A percentile compares a stretch with the other conserved stretches of the same genome.
These are phyloP conservation scores for Cosmorhoe ocellata DNA, from an alignment of 2,888 invertebrate genomes.

Conservation along the genomic window DNA sequence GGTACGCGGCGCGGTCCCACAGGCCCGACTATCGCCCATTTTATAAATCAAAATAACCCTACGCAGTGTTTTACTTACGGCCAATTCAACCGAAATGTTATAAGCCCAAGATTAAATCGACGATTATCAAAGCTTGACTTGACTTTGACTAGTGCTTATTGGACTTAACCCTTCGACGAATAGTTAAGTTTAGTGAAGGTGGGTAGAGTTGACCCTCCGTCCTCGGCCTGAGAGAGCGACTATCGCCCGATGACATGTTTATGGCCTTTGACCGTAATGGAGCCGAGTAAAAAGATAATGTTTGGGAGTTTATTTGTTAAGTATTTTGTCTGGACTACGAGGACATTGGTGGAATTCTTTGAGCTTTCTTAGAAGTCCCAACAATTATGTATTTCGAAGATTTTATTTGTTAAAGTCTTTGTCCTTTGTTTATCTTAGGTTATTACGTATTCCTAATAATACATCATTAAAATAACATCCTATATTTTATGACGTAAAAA, in stretches of 20 bases:
- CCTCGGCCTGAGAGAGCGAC: conserved; percentile 8
- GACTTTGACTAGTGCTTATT: too few species aligned
- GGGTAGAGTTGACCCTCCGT: background rate
- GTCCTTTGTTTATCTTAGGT: too few species aligned
- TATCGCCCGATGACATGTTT: conserved; percentile 63
- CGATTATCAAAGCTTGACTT: too few species aligned
- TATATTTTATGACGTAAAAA: too few species aligned
- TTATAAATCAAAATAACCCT: conserved; percentile 33
- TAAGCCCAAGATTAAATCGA: too few species aligned
- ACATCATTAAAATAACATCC: too few species aligned
- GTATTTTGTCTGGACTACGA: conserved; percentile 10
- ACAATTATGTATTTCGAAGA: too few species aligned
- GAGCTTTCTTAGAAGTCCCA: conserved; percentile 10
- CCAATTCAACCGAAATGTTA: too few species aligned
- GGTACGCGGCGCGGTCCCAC: background rate
- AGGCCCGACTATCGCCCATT: conserved; percentile 13
- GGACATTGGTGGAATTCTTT: conserved; percentile 15
- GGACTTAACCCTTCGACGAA: too few species aligned
- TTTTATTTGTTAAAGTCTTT: too few species aligned
- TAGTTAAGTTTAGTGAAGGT: background rate
- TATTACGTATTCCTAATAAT: too few species aligned
- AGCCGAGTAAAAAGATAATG: conserved; percentile 22
- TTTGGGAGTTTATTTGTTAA: conserved; percentile 16
- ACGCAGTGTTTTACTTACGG: background rate
- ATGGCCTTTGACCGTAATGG: conserved; percentile 40